Base-by-base conservation (phyloP, 2,888 invertebrate species). In the Spicauda simplicius region DNA sequence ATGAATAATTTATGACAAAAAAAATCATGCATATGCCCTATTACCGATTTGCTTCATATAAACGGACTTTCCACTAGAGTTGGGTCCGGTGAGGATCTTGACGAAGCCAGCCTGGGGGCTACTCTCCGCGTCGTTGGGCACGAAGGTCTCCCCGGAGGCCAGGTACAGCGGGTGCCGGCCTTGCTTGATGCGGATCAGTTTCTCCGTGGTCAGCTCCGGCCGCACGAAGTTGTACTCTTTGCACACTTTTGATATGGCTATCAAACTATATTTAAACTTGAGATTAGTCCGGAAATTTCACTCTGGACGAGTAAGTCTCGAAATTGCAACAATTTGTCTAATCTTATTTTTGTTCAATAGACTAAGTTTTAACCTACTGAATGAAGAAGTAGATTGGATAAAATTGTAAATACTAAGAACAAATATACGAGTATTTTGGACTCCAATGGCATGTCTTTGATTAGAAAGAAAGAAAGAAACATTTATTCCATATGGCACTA, bases 41-140 rank as follows among this genome's bases (percentile, higher is more conserved):
- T 80, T 61, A 90, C 91, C 91, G 89, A 93, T 90, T 91, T 98
- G 97, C 86, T 98, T 98, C 80, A 99, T 93, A 84, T 97, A 99
- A 33, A 98, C 95, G 70, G 97, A 98, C 87, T 99, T 99, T 2
- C 99, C 99, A 79, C 97, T 97, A 0, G 97, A 96, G 86, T 98
- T 99, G 0, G 98, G 97, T 0, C 98, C 98, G 0, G 97, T 97
- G 7, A 98, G 88, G 59, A 99, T 94, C 82, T 97, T 97, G 25
- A 98, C 94, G 12, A 91, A 86, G 16, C 94, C 94, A 8, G 90
- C 87, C 0, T 87, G 80, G 0, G 84, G 83, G 7, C 95, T 94
- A 64, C 96, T 96, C 68, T 86, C 81, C 8, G 95, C 94, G 78
- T 96, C 95, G 82, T 98, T 98, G 0, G 97, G 94, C 3, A 98